Evolutionary conservation across 2,797 vertebrate species (phyloP), one percentile per base, ranked within the genome.

Genomic region (Myripristis jacobus): DNA sequence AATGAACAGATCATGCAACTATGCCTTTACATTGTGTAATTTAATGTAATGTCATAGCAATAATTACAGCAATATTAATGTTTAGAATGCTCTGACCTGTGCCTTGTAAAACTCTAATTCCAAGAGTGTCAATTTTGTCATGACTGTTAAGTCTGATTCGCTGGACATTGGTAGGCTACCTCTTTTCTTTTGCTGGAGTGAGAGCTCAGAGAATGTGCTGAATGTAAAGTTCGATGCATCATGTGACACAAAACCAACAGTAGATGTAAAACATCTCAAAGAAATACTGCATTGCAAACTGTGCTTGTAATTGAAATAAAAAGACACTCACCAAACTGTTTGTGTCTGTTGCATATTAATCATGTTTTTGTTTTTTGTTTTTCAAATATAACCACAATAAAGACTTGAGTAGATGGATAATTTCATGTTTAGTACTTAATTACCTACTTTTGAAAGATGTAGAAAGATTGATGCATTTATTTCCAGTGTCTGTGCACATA

Each of bases 231-330:
- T 54, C 55, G 46, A 65, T 66, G 51, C 55, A 24, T 31, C 0
- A 5, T 31, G 27, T 68, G 34, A 70, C 21, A 46, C 22, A 15
- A 44, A 53, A 41, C 48, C 34, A 51, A 66, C 55, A 22, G 18
- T 27, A 27, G 0, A 58, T 77, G 61, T 68, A 53, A 71, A 47
- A 60, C 15, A 10, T 36, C 4, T 64, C 29, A 68, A 41, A 66
- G 47, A 61, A 41, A 36, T 58, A 24, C 73, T 59, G 38, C 57
- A 31, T 24, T 58, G 68, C 43, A 76, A 68, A 48, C 21, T 50
- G 43, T 66, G 31, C 19, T 80, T 91, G 86, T 73, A 82, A 80
- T 82, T 77, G 13, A 84, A 93, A 90, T 92, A 90, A 92, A 70
- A 36, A 88, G 66, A 83, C 78, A 72, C 65, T 57, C 60, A 71